Base-by-base conservation (phyloP, 2,113 vertebrate species). In the Callorhinus ursinus region DNA sequence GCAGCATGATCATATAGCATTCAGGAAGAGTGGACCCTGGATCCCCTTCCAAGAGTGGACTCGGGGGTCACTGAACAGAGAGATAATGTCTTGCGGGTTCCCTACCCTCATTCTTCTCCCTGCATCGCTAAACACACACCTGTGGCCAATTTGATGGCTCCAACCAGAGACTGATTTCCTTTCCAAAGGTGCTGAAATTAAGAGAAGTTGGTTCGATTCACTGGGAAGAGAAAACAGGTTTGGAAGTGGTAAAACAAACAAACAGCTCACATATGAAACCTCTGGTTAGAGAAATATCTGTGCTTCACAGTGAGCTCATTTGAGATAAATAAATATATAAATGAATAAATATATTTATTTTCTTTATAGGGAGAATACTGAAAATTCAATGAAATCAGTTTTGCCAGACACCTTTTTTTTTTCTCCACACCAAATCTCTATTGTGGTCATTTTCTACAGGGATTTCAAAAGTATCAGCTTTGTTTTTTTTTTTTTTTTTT, bases 301-400 rank as follows among this genome's bases (percentile, higher is more conserved):
- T 63, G 36, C 21, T 93, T 92, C 36, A n/a, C 1, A 51, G 28
- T n/a, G 57, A 82, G 26, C 21, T 86, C 14, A 81, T 83, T 14
- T 13, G 42, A 81, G 13, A 36, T 4, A 84, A n/a, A 26, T 36
- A 59, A 42, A 33, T 55, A 46, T 26, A 33, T 71, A 90, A 33
- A 46, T 46, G 26, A 63, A 14, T 61, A 53, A 79, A 61, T 53
- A n/a, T n/a, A 53, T 84, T 59, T 90, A 86, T 63, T 61, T 82
- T 59, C 15, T 42, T 88, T 74, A 31, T n/a, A 90, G 83, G 22
- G 28, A 92, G 14, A 91, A 89, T 53, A 57, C 7, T 77, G 36
- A 49, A 72, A 89, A 92, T 42, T 53, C 21, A 87, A n/a, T 72
- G 71, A 83, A 91, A 92, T 59, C 46, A 57, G 9, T 79, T 96